Base-by-base conservation (phyloP, 2,888 invertebrate genomes). In the Drosophila meridionalis region DNA sequence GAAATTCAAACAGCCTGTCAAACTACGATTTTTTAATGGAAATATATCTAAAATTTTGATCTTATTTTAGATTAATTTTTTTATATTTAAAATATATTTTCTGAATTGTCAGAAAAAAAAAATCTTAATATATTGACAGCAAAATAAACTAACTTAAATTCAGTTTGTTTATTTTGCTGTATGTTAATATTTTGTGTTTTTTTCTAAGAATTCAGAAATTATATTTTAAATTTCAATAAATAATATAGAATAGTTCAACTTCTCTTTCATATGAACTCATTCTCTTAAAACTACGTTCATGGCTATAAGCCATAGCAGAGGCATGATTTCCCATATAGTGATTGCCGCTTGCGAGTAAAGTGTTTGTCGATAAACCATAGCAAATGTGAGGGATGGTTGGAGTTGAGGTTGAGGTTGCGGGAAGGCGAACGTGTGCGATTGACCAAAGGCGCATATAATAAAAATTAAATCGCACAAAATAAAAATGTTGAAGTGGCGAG, bases 391-490 rank as follows among this genome's bases (percentile, higher is more conserved):
- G 78, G 69, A 61, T 76, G 56, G 28, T 11, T 48, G 48, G 8
- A 48, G 14, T 9, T 40, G 40, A 48, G 53, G 43, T 26, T 45
- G 48, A 45, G 56, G 34, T 34, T 55, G 72, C 72, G 74, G 40
- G 57, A 62, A 55, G 69, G 64, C 58, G 76, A 69, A 74, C 80
- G 80, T 78, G 87, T 76, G 75, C 88, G 86, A 87, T 89, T 89
- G 89, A 88, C 84, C 87, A 77, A 76, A 79, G 85, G 83, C 81
- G 86, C 77, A 78, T 78, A 89, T 81, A 89, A 86, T 86, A 86
- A 89, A 89, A 89, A 86, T 82, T 84, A 87, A 89, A 86, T 89
- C 81, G 87, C 75, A 76, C 78, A 82, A 89, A 84, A 89, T 89
- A 84, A 89, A 82, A 89, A 87, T 78, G 86, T 80, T 86, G 72